Percentiles rank a stretch among this genome's conserved stretches.
These are phyloP conservation scores for Macrobrachium nipponense DNA, from an alignment of 1,140 invertebrate species.

Conservation along the genomic window DNA sequence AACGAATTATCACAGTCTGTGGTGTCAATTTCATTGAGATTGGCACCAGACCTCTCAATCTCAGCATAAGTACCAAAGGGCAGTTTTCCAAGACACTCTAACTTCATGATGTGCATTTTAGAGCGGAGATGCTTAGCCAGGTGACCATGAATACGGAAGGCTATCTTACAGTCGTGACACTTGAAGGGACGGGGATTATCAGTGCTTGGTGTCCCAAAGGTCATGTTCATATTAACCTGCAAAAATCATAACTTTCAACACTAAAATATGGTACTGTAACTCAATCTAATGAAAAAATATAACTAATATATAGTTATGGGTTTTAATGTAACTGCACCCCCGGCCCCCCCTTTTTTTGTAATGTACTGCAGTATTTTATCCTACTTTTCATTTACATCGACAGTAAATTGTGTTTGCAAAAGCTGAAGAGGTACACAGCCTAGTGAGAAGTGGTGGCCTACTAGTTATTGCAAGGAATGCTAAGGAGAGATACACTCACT, in stretches of 20 bases:
- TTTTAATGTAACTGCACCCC: too few species aligned
- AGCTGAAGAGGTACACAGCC: too few species aligned
- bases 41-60: slow-evolving; percentile 89
- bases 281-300: background rate
- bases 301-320: too few species aligned
- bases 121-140: slow-evolving; percentile 95
- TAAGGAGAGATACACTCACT: too few species aligned
- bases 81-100: slow-evolving; percentile 92
- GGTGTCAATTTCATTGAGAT: slow-evolving; percentile 92
- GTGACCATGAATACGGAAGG: slow-evolving; percentile 95
- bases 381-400: too few species aligned
- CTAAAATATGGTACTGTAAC: background rate
- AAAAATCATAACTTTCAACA: slow-evolving; percentile 66
- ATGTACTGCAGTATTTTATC: too few species aligned
- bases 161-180: slow-evolving; percentile 94
- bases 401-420: too few species aligned
- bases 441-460: too few species aligned
- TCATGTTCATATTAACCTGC: slow-evolving; percentile 79
- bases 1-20: slow-evolving; percentile 94
- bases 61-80: slow-evolving; percentile 96
- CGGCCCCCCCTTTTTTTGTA: too few species aligned
- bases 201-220: slow-evolving; percentile 84
- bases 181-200: slow-evolving; percentile 94
- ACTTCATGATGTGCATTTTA: slow-evolving; percentile 96
- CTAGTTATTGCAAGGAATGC: too few species aligned